phyloP scores from a whole-genome alignment of 1,140 invertebrate genomes.

The Drosophila sp. region DNA sequence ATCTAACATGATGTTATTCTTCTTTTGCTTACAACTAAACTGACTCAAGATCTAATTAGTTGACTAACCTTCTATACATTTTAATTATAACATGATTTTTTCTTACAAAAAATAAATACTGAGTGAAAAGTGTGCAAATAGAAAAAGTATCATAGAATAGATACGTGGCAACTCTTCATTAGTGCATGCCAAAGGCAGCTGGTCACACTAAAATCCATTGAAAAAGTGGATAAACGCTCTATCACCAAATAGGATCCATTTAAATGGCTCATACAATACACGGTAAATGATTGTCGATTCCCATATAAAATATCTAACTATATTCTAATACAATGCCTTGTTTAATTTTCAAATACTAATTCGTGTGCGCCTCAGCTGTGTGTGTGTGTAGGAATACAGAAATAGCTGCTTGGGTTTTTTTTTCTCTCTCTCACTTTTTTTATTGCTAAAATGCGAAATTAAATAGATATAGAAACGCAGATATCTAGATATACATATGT shows the following conservation, averaged over 20 bases:
- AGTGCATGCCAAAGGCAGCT: background rate
- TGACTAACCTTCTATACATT: too few relatives aligned
- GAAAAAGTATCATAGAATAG: too few relatives aligned
- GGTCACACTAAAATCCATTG: background rate
- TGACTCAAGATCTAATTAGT: too few relatives aligned
- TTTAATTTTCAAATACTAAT: slow-evolving; percentile 10
- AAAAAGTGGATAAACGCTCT: background rate
- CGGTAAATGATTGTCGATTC: background rate
- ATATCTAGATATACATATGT: background rate
- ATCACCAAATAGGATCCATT: background rate
- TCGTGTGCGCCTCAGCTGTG: background rate
- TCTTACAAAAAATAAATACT: too few relatives aligned
- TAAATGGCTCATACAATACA: background rate
- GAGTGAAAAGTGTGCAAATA: background rate
- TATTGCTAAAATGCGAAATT: slow-evolving; percentile 17
- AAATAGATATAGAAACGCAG: slow-evolving; percentile 19
- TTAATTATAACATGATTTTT: too few relatives aligned
- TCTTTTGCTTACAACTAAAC: too few relatives aligned
- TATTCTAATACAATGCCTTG: slow-evolving; percentile 16
- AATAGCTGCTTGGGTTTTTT: slow-evolving; percentile 1
- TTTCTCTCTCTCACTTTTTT: background rate
- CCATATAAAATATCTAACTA: background rate
- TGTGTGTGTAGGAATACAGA: slow-evolving; percentile 7
- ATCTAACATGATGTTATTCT: too few relatives aligned
- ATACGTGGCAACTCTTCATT: background rate